Evolutionary conservation across 92 coral and sea anemone genomes (phyloP), one percentile per base, ranked within the genome.

Genomic region (Porites lobata): DNA sequence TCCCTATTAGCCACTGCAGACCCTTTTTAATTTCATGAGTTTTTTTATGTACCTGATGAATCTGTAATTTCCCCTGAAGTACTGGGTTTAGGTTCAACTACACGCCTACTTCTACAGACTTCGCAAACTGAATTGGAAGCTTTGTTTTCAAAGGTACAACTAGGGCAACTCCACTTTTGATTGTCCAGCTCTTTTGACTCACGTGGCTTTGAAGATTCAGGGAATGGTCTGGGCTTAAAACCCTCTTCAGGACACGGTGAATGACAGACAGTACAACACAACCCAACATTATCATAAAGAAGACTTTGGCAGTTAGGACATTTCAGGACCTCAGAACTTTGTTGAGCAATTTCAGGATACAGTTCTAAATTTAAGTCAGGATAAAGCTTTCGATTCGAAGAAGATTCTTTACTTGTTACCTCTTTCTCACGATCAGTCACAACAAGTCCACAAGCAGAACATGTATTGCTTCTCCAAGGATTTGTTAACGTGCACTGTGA

Each of bases 151-250:
- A 93, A 93, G 18, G 98, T 95, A 91, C 99, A 97, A 3, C 89
- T 80, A 7, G 92, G 73, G 82, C 99, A 97, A 73, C 89, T 91
- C 99, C 99, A 98, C 10, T 61, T 58, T 9, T 91, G 80, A 8
- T 76, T 70, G 61, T 77, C 90, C 18, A 69, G 65, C 32, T 94
- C 91, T 52, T 91, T 91, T 6, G 96, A 84, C 19, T 84, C 80
- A 4, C 92, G 85, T 51, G 94, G 94, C 20, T 96, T 80, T 24
- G 99, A 97, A n/a, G 98, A 96, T 54, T 96, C 90, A 11, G 99
- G 99, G 67, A 98, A 96, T 9, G 98, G 98, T 65, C 98, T 79
- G 7, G 99, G 99, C 80, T 98, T 98, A 50, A 98, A 98, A 22
- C 98, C 98, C n/a, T 94, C 95, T n/a, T 92, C 86, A 38, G 94